phyloP scores from a whole-genome alignment of 2,113 vertebrate genomes.

The Sigmodon hispidus region DNA sequence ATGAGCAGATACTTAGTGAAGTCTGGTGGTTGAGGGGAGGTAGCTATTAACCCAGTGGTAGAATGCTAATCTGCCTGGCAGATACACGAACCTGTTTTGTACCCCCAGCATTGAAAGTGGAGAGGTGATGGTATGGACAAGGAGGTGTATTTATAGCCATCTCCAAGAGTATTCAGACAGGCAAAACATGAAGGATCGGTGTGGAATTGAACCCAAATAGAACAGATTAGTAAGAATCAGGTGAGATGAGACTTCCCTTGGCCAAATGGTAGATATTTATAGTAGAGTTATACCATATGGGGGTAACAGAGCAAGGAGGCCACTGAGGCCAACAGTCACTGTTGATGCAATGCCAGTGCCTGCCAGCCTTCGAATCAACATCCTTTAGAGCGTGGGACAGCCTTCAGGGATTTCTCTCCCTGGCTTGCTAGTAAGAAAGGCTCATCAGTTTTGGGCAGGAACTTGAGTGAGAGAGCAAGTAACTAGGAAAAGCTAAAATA shows the following conservation, averaged over 20 bases:
- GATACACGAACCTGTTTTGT: not conserved
- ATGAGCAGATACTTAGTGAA: not conserved
- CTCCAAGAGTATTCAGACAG: not conserved
- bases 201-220: not conserved
- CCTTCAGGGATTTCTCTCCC: not conserved
- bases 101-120: not conserved
- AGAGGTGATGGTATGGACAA: not conserved
- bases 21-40: not conserved
- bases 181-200: not conserved
- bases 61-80: not conserved
- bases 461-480: not conserved
- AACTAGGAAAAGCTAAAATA: not conserved
- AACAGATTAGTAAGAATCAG: not conserved
- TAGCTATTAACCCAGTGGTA: not conserved
- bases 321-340: not conserved
- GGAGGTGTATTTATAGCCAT: not conserved
- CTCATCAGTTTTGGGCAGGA: not conserved
- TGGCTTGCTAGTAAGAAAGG: not conserved
- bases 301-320: not conserved
- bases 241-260: not conserved
- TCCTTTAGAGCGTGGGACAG: accelerated
- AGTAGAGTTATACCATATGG: not conserved
- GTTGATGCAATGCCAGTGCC: not conserved
- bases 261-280: accelerated
- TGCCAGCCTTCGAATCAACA: not conserved